Conservation (phyloP, 2,113 vertebrate genomes). For the Tricholaema leucomelas region DNA sequence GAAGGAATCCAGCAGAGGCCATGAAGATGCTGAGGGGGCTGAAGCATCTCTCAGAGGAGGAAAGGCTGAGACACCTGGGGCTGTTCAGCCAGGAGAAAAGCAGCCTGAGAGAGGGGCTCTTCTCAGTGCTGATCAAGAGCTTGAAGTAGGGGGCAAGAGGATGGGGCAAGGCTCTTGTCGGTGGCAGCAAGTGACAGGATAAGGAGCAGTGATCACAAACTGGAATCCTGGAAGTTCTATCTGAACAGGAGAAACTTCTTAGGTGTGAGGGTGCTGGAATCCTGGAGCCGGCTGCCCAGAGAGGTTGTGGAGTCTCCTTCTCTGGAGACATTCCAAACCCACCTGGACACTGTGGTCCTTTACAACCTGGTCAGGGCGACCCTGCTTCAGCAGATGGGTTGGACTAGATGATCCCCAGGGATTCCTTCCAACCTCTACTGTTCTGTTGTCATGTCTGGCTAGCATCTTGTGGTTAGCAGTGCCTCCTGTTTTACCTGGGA, state of each 20-base stretch:
- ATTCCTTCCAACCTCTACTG: background rate
- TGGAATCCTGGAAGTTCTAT: background rate
- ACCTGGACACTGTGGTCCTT: background rate
- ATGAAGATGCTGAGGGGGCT: background rate
- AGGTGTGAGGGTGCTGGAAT: background rate
- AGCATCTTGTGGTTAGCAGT: fast-evolving
- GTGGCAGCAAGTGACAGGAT: background rate
- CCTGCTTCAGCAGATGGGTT: background rate
- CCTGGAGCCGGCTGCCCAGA: background rate
- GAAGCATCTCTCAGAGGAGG: background rate
- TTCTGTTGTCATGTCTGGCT: background rate
- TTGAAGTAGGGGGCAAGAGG: background rate
- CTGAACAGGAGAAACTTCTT: background rate
- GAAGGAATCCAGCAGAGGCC: background rate
- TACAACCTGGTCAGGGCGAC: background rate
- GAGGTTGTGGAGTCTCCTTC: background rate
- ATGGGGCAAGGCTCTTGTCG: background rate
- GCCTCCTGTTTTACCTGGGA: background rate
- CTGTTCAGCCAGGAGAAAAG: background rate
- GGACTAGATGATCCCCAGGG: background rate
- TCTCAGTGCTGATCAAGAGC: background rate
- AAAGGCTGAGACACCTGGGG: background rate
- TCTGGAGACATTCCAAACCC: background rate
- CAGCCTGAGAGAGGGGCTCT: background rate
- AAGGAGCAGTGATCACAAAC: background rate